These are phyloP conservation scores for Rhinoderma darwinii DNA, from an alignment of 2,113 vertebrate genomes.

Conservation along the genomic window DNA sequence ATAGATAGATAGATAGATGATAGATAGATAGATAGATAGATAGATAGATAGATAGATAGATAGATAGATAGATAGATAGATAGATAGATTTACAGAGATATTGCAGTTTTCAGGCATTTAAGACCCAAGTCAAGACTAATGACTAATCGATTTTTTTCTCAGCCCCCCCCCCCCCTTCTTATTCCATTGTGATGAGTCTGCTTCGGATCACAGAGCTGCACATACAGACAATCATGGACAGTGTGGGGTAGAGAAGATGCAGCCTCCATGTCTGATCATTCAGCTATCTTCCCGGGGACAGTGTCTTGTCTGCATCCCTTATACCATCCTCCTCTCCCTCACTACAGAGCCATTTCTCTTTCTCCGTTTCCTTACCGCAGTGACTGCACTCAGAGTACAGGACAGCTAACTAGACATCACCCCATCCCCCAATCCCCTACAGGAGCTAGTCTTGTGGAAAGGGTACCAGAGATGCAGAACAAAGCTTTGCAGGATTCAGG, in stretches of 20 bases:
- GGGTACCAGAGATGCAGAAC: not conserved
- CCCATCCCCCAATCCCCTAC: constrained; percentile 6
- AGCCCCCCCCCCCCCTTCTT: not conserved
- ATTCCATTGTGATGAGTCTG: not conserved
- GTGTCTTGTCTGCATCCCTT: not conserved
- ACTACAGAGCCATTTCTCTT: not conserved
- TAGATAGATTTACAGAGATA: not conserved
- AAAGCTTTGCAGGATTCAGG: not conserved
- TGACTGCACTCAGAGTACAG: not conserved
- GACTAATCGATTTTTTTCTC: constrained; percentile 21
- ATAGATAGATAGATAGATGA: not conserved
- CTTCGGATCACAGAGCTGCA: not conserved
- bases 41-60: not conserved
- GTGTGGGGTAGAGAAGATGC: not conserved
- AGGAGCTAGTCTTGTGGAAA: constrained; percentile 2
- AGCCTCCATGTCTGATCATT: not conserved
- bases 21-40: not conserved
- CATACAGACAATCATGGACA: not conserved
- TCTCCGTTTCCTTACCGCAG: constrained; percentile 19
- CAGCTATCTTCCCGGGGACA: not conserved
- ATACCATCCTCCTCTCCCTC: not conserved
- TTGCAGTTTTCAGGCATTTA: constrained; percentile 3
- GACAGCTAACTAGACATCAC: not conserved
- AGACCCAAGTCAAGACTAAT: constrained; percentile 20
- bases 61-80: not conserved